phyloP scores from a whole-genome alignment of 2,888 invertebrate genomes.

The Teinopalpus imperialis region DNA sequence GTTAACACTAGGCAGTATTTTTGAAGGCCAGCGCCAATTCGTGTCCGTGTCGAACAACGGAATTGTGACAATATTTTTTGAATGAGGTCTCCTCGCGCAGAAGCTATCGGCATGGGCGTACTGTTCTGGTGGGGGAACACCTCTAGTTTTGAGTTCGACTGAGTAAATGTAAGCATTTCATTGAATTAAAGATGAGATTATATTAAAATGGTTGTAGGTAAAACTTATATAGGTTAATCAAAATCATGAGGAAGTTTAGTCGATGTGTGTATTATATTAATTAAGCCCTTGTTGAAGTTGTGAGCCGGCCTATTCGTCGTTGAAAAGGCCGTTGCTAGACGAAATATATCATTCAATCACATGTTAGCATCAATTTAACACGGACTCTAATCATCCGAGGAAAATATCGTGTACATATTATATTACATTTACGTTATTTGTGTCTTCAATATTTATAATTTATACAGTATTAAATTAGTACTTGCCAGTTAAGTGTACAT shows the following conservation, averaged over 20 bases:
- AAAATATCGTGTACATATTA: constrained; percentile 41
- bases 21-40: constrained; percentile 42
- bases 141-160: constrained; percentile 35
- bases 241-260: constrained; percentile 37
- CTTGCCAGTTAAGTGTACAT: constrained; percentile 76
- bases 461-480: constrained; percentile 75
- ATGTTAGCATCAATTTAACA: constrained; percentile 11
- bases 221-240: constrained; percentile 31
- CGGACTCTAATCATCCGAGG: not conserved
- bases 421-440: constrained; percentile 28
- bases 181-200: constrained; percentile 40
- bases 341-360: constrained; percentile 31
- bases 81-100: constrained; percentile 29
- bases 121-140: constrained; percentile 17
- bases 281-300: constrained; percentile 24
- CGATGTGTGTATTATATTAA: constrained; percentile 31
- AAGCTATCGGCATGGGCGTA: constrained; percentile 18
- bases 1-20: constrained; percentile 33
- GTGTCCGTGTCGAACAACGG: constrained; percentile 18
- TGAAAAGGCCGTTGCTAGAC: constrained; percentile 35
- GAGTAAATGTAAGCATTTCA: constrained; percentile 45
- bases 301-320: constrained; percentile 37
- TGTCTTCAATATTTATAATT: constrained; percentile 58
- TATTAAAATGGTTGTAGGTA: constrained; percentile 38
- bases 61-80: constrained; percentile 27